Base-by-base conservation (phyloP, 2,797 vertebrate species). In the Danio albolineatus region DNA sequence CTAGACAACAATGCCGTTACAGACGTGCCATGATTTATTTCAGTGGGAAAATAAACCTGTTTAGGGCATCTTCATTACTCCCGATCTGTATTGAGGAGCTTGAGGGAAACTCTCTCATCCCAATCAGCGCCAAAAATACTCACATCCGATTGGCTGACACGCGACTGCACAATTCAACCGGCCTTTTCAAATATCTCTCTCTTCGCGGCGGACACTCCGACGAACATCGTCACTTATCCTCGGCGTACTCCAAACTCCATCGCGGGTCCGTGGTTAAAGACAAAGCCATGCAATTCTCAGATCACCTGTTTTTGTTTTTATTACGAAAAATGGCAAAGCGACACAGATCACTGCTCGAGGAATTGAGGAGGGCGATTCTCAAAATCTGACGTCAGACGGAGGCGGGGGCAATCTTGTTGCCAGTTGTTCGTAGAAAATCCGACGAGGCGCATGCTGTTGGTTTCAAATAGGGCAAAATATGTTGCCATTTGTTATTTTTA, bases 51-150 rank as follows among this genome's bases (percentile, higher is more conserved):
- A 89, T 87, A 84, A 79, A 91, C 84, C 92, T 91, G 90, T 83
- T 86, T 86, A 87, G 87, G 89, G 91, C 85, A 87, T 84, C 82
- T 82, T 81, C 82, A 64, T 78, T 74, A 85, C 80, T 78, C 76
- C 67, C 76, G 85, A 79, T 86, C 92, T 92, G 89, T 75, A 91
- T 92, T 90, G 92, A 90, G 84, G 89, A 88, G 91, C 92, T 93
- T 92, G 92, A 91, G 92, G 92, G 93, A 94, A 94, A 93, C 92
- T 91, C 86, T 88, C 69, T 73, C 82, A 91, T 92, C 92, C 92
- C 94, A 90, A 95, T 94, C 97, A 97, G 96, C 97, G 97, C 96
- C 95, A 98, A 97, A 97, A 98, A 96, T 95, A 91, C 94, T 92
- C 86, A 93, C 89, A 94, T 93, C 94, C 92, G 95, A 97, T 98